Base-by-base conservation (phyloP, 2,113 vertebrate genomes). In the Gulo gulo region DNA sequence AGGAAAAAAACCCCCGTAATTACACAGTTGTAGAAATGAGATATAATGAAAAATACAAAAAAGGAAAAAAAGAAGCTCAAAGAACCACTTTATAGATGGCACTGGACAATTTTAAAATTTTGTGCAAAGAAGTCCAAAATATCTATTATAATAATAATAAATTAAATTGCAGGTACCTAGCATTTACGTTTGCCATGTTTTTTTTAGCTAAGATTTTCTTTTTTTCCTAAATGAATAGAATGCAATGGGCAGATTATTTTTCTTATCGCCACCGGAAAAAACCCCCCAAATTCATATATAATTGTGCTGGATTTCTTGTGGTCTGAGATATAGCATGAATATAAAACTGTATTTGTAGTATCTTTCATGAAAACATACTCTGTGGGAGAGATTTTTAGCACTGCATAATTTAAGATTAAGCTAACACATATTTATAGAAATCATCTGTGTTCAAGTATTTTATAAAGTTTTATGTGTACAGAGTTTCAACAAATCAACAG, bases 141-240 rank as follows among this genome's bases (percentile, higher is more conserved):
- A 84, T 10, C 69, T 92, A 91, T 15, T 39, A 91, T 36, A 95
- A 18, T 18, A 52, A 52, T 52, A 55, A 55, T 55, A 55, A 55
- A 55, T 55, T 84, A 89, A 45, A 2, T 36, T 91, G n/a, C 23
- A 82, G 65, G 14, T 86, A 90, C 73, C 92, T 95, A 73, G 12
- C 18, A 42, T 65, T 23, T 15, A 88, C 0, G 74, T 12, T 57
- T 85, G 57, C 21, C 21, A 88, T 69, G 74, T 14, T 7, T 95
- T 95, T 95, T 88, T 63, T 39, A 89, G 42, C 24, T 74, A 89
- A n/a, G 31, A 47, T 85, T 93, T 97, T 88, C 78, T 85, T 76
- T 42, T 88, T 89, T 95, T 85, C 20, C 52, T 94, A 88, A 97
- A 52, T 90, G 55, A 96, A 82, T 0, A 55, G 29, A 96, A 88